Percentiles rank a stretch among this genome's conserved stretches.
Evolutionary conservation across 2,888 invertebrate genomes (phyloP).

Genomic region (Biston stratarius): DNA sequence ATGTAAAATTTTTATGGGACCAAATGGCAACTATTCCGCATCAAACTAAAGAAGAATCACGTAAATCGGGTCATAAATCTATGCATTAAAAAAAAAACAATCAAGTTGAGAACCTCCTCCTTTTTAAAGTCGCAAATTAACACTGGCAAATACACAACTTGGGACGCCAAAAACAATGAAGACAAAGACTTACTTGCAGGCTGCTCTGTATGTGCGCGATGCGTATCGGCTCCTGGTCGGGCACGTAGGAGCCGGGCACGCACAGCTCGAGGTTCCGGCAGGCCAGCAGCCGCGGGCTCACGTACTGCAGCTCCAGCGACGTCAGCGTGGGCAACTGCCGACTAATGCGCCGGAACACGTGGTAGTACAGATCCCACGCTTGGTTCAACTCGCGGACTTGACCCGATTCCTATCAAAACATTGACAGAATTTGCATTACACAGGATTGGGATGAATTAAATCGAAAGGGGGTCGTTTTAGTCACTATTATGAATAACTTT

Average conservation of each 20-base stretch:
- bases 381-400: conserved; percentile 97
- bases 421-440: neutral
- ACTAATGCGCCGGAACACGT: conserved; percentile 98
- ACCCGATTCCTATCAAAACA: conserved; percentile 87
- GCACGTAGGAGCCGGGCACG: conserved; percentile 99
- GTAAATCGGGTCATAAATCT: too few species aligned
- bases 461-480: too few species aligned
- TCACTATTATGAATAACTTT: too few species aligned
- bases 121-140: too few species aligned
- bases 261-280: conserved; percentile 98
- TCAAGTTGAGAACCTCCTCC: too few species aligned
- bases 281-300: conserved; percentile 95
- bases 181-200: conserved; percentile 88
- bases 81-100: too few species aligned
- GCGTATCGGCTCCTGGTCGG: conserved; percentile 94
- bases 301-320: conserved; percentile 96
- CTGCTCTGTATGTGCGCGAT: conserved; percentile 97
- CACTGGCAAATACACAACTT: too few species aligned
- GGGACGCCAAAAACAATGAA: neutral
- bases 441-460: too few species aligned
- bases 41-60: too few species aligned
- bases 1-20: too few species aligned
- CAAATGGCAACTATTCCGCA: too few species aligned
- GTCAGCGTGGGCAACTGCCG: conserved; percentile 97
- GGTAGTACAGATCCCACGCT: conserved; percentile 99